Conservation (phyloP, 2,113 vertebrate genomes). For the Psilopsiagon aurifrons region DNA sequence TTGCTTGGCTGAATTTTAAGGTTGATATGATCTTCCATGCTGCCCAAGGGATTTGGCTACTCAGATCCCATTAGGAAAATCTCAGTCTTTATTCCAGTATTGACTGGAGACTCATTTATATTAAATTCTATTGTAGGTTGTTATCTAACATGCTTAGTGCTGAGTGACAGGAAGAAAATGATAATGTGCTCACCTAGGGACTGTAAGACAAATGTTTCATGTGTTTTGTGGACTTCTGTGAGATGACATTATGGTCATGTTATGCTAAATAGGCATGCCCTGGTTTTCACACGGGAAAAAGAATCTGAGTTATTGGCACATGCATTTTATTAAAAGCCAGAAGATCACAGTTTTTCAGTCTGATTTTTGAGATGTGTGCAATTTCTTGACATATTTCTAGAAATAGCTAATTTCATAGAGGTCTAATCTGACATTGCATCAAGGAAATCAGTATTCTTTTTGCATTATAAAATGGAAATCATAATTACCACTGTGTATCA, state of each 20-base stretch:
- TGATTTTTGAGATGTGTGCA: neutral
- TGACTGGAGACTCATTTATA: slow-evolving; percentile 24
- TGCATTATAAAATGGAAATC: neutral
- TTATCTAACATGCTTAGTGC: neutral
- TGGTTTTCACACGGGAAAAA: neutral
- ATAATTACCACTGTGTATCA: neutral
- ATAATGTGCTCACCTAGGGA: slow-evolving; percentile 7
- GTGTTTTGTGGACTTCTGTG: neutral
- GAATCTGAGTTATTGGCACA: neutral
- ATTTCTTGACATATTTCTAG: neutral
- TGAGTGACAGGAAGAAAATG: slow-evolving; percentile 48
- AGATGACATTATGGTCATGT: neutral
- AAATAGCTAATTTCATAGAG: neutral
- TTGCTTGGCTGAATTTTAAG: slow-evolving; percentile 3
- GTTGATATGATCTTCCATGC: neutral
- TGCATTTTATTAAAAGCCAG: neutral
- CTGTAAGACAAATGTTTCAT: slow-evolving; percentile 13
- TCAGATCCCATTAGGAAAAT: neutral
- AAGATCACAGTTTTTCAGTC: neutral
- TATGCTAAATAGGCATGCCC: neutral
- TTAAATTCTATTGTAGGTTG: slow-evolving; percentile 11
- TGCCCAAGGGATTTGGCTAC: neutral
- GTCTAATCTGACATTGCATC: neutral
- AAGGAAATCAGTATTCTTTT: neutral
- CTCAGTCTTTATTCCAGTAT: neutral